Evolutionary conservation across 2,888 invertebrate genomes (phyloP), one percentile per base, ranked within the genome.

Genomic region (Macrostomum cliftonense): DNA sequence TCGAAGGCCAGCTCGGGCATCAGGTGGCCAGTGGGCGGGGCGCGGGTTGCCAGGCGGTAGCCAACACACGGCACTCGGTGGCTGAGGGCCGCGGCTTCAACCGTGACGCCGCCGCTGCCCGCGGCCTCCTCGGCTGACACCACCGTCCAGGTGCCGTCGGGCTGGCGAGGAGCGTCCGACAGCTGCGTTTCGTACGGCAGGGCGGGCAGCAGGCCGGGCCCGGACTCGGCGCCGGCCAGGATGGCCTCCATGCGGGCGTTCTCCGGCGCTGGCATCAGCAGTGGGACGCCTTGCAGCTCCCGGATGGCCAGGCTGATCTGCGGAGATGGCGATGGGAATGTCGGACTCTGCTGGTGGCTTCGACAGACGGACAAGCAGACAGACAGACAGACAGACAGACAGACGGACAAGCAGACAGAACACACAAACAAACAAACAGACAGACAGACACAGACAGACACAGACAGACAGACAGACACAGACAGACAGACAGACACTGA

Each of bases 31-130:
- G 17, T 28, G 28, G 19, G 36, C 39, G 36, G 19, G n/a, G 36
- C 45, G 5, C 17, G 17, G 17, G 19, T 37, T 5, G 17, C 37
- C 36, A 45, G n/a, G 5, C 67, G 60, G 59, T 58, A 72, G 2
- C 70, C 71, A 59, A 68, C 70, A 36, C 63, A 62, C 2, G 71
- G 71, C 47, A 71, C 58, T 46, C 63, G 57, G 54, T 72, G 72
- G 39, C 59, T 59, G 14, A 70, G 57, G 54, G 60, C 60, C 5
- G 67, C 63, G 16, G 71, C 71, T 46, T 56, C 56, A 7, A 71
- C 68, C 16, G 46, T 53, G 28, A 62, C 55, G 36, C 51, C 57
- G 12, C 52, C 54, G 44, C 58, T 57, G 45, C 56, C 58, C 0
- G 58, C 57, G 12, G 58, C 57, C 37, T 40, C 55, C 39, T 51